Percentiles rank a stretch among this genome's conserved stretches.
These are phyloP conservation scores for Glossophaga mutica DNA, from an alignment of 2,797 vertebrate species.

Conservation along the genomic window DNA sequence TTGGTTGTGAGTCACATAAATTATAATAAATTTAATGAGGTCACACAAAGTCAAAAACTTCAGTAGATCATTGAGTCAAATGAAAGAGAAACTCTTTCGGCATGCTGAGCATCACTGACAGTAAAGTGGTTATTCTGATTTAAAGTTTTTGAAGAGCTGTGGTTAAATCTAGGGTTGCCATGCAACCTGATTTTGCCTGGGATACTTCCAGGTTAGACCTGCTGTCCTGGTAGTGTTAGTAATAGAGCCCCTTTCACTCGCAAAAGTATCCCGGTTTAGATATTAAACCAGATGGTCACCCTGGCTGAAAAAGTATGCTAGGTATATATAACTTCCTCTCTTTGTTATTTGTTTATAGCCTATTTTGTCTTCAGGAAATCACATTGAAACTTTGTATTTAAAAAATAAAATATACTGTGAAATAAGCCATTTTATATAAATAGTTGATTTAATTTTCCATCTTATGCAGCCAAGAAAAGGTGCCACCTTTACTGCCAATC, in stretches of 20 bases:
- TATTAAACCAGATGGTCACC: background rate
- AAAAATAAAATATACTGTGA: background rate
- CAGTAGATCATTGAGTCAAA: background rate
- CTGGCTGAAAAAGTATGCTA: background rate
- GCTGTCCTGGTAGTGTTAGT: background rate
- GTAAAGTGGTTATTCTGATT: background rate
- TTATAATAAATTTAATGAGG: background rate
- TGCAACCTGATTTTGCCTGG: background rate
- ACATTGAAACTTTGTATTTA: background rate
- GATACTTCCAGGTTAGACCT: background rate
- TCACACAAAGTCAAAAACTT: background rate
- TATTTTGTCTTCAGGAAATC: background rate
- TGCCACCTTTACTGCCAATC: conserved; percentile 98
- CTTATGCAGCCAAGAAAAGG: conserved; percentile 87
- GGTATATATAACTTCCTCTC: background rate
- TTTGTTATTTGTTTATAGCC: background rate
- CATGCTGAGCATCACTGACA: background rate
- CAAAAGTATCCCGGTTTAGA: background rate
- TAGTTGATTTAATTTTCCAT: background rate
- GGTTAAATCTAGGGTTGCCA: background rate
- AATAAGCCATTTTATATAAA: background rate
- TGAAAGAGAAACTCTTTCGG: background rate
- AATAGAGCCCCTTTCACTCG: background rate
- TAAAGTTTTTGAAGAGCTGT: background rate
- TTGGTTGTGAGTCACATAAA: background rate